Conservation (phyloP, 2,797 vertebrate genomes). For the Darevskia nairensis region DNA sequence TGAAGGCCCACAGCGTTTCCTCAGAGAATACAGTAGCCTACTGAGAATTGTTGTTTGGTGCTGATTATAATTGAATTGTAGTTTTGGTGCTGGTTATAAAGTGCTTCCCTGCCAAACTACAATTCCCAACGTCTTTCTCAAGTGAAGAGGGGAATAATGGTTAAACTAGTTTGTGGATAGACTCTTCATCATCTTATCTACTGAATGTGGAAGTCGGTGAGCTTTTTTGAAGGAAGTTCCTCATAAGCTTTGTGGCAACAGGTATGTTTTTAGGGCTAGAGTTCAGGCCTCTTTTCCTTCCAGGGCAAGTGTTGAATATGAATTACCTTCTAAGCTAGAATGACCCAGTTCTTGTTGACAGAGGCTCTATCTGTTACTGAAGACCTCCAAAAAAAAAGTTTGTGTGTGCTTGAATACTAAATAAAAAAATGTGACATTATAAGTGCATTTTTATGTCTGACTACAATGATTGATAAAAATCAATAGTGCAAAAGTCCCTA, state of each 20-base stretch:
- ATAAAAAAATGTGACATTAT: constrained; percentile 8
- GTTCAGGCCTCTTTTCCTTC: neutral
- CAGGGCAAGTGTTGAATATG: neutral
- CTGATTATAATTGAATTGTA: no score
- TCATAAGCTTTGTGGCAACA: no score
- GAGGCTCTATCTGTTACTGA: neutral
- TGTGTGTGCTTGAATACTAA: constrained; percentile 14
- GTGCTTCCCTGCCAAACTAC: neutral
- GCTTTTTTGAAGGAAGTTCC: neutral
- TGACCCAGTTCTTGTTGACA: neutral
- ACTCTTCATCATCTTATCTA: neutral
- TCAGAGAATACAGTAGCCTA: neutral
- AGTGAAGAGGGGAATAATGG: no score
- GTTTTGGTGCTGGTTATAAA: neutral
- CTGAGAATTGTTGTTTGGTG: neutral
- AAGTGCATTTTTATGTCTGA: neutral
- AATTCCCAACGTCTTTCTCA: neutral
- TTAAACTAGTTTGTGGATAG: neutral
- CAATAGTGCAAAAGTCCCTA: no score
- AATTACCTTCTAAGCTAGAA: neutral
- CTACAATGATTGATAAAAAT: neutral
- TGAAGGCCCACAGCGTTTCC: neutral
- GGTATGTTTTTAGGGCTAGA: neutral
- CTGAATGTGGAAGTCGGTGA: neutral
- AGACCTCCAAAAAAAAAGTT: constrained; percentile 8